Base-by-base conservation (phyloP, 2,888 invertebrate species). In the Ypsolopha sequella region DNA sequence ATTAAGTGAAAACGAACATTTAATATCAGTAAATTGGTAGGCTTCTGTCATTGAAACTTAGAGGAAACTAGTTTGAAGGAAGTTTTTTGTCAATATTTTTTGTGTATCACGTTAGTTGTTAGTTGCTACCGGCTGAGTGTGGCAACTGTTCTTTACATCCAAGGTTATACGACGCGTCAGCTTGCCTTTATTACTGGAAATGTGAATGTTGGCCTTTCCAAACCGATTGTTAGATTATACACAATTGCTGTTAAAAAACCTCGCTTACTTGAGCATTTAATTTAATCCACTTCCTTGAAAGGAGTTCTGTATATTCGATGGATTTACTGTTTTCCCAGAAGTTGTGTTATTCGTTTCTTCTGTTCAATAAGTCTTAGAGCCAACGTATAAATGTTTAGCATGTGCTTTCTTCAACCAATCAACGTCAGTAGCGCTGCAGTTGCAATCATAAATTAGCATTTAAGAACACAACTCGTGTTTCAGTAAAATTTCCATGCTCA, bases 11-110 rank as follows among this genome's bases (percentile, higher is more conserved):
- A 24, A 24, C 24, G 24, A 24, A 24, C 24, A 24, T 3, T 4
- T 3, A 24, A 24, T 24, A 4, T 24, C 24, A 24, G 24, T 24
- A 24, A 24, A 24, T 24, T 24, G 24, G 24, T 2, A 24, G 38
- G 43, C 9, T 14, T 14, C 13, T 13, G 9, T 24, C n/a, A 43
- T 43, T 38, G n/a, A 43, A 43, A 24, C 24, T 14, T 13, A 13
- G 43, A 9, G 24, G 13, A 7, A 43, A 24, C 43, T 13, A 43
- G 43, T 43, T 41, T 43, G 14, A 43, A 43, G 64, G 65, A 69
- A 58, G 59, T 68, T 81, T 81, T 81, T 81, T 82, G 77, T 67
- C 66, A 58, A 57, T 59, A 75, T 80, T 76, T 82, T 81, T 80
- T 64, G 61, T 59, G 56, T 56, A 68, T 63, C 60, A 73, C 69